Percentiles rank a stretch among this genome's conserved stretches.
Conservation (phyloP, 2,797 vertebrate genomes). For the Alfaro cultratus region DNA sequence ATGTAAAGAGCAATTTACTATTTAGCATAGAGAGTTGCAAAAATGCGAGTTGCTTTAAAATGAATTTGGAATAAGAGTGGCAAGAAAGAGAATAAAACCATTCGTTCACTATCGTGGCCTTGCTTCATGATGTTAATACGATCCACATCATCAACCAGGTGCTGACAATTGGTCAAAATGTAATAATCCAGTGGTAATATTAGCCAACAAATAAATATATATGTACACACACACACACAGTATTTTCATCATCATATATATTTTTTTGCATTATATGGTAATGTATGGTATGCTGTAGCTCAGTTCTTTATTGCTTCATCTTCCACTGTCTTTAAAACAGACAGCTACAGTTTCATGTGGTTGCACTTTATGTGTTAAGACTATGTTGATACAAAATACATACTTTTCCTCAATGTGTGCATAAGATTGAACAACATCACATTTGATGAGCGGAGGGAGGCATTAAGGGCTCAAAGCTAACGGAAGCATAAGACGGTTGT, state of each 20-base stretch:
- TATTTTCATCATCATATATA: neutral
- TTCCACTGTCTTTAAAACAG: neutral
- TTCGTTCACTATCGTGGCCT: neutral
- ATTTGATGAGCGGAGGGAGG: neutral
- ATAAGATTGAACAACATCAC: neutral
- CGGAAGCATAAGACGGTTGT: neutral
- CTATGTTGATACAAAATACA: neutral
- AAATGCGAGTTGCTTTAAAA: constrained; percentile 15
- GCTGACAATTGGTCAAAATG: neutral
- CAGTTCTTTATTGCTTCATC: neutral
- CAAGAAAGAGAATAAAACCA: neutral
- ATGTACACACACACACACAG: neutral
- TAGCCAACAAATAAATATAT: neutral
- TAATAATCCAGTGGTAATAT: neutral
- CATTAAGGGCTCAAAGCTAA: neutral
- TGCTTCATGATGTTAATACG: neutral
- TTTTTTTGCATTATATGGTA: neutral
- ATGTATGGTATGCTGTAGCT: neutral
- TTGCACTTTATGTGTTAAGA: neutral
- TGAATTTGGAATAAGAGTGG: constrained; percentile 9
- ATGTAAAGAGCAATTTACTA: neutral
- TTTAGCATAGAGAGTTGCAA: constrained; percentile 18
- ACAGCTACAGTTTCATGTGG: too few relatives aligned
- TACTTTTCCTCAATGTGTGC: neutral
- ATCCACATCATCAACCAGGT: neutral